Evolutionary conservation across 1,140 invertebrate genomes (phyloP).

Genomic region (Epicauta chinensis): DNA sequence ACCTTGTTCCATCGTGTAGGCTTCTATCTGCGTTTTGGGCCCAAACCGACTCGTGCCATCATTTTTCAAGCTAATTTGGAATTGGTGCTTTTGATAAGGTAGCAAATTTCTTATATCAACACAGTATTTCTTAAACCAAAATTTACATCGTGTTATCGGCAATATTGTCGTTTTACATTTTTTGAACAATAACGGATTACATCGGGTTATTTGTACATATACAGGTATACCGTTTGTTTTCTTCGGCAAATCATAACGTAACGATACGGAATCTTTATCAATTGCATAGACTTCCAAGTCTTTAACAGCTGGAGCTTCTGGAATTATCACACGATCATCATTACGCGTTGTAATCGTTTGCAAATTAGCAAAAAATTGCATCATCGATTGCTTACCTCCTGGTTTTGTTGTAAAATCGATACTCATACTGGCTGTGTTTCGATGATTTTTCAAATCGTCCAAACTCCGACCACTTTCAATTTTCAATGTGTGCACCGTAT

Average conservation of each 20-base stretch:
- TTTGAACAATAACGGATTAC: slow-evolving; percentile 24
- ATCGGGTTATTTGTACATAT: slow-evolving; percentile 22
- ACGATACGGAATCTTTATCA: slow-evolving; percentile 19
- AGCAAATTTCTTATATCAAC: slow-evolving; percentile 23
- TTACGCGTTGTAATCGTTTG: no score
- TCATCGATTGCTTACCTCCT: slow-evolving; percentile 19
- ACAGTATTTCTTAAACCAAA: slow-evolving; percentile 29
- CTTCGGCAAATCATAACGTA: slow-evolving; percentile 29
- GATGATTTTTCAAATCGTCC: slow-evolving; percentile 12
- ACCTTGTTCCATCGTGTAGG: slow-evolving; percentile 24
- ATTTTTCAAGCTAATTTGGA: slow-evolving; percentile 29
- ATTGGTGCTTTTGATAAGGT: slow-evolving; percentile 21
- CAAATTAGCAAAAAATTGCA: no score
- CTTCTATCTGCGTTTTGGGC: slow-evolving; percentile 15
- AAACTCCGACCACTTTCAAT: slow-evolving; percentile 24
- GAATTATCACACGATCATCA: no score
- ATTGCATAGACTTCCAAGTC: slow-evolving; percentile 31
- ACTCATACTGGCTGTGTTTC: slow-evolving; percentile 3
- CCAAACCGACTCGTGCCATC: slow-evolving; percentile 23
- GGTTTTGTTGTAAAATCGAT: slow-evolving; percentile 26
- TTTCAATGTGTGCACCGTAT: slow-evolving; percentile 21
- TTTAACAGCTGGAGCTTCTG: slow-evolving; percentile 20
- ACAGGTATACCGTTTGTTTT: slow-evolving; percentile 20
- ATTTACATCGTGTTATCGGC: slow-evolving; percentile 19
- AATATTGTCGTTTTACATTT: slow-evolving; percentile 24